Conservation (phyloP, 2,113 vertebrate genomes). For the Vimba vimba region DNA sequence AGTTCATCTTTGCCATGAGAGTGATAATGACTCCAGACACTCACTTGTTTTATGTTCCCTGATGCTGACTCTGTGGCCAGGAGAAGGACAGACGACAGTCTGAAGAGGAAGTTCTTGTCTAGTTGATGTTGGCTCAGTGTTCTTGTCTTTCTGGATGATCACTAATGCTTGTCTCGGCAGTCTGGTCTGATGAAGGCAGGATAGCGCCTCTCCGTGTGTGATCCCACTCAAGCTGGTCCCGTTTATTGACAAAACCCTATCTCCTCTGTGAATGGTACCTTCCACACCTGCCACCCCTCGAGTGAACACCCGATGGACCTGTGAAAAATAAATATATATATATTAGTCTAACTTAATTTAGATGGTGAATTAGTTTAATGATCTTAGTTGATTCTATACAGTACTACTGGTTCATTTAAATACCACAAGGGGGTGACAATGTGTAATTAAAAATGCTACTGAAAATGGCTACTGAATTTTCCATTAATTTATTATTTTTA, state of each 20-base stretch:
- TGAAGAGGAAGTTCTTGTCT: slow-evolving; percentile 65
- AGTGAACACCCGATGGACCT: slow-evolving; percentile 93
- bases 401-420: not conserved
- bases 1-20: too few species aligned
- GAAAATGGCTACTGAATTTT: not conserved
- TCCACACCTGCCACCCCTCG: slow-evolving; percentile 86
- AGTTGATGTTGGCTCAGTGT: slow-evolving; percentile 60
- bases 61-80: slow-evolving; percentile 64
- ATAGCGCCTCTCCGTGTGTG: slow-evolving; percentile 84
- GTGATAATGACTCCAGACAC: not conserved
- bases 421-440: slow-evolving; percentile 27
- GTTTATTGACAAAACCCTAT: slow-evolving; percentile 87
- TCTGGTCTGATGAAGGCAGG: slow-evolving; percentile 86
- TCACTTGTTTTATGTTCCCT: slow-evolving; percentile 76
- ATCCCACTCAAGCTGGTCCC: slow-evolving; percentile 78
- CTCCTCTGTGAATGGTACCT: slow-evolving; percentile 85
- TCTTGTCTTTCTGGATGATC: slow-evolving; percentile 79
- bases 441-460: not conserved
- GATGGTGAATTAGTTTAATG: not conserved
- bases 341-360: not conserved
- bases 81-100: slow-evolving; percentile 58
- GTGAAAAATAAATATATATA: not conserved
- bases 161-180: slow-evolving; percentile 78
- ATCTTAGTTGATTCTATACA: not conserved
- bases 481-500: not conserved